Percentiles rank a stretch among this genome's conserved stretches.
Conservation (phyloP, 2,888 invertebrate species). For the Drosophila bunnanda region DNA sequence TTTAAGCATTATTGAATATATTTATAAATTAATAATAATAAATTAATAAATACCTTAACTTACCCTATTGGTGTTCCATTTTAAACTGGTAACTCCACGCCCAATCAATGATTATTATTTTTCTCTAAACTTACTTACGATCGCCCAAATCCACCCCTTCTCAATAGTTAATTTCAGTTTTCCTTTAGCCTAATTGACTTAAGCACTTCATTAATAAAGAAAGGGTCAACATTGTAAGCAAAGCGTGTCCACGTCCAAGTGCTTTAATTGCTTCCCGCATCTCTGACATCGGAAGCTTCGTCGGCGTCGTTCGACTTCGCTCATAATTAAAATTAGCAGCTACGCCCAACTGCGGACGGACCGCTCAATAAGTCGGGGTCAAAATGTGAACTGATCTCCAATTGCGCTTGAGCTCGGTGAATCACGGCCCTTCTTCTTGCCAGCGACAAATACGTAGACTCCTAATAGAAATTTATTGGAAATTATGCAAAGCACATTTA, state of each 20-base stretch:
- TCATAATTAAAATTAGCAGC: slow-evolving; percentile 75
- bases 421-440: slow-evolving; percentile 57
- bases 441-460: slow-evolving; percentile 19
- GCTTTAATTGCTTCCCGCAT: slow-evolving; percentile 77
- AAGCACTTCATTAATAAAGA: slow-evolving; percentile 46
- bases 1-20: no score
- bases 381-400: slow-evolving; percentile 73
- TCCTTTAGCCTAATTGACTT: slow-evolving; percentile 31
- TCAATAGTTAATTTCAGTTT: slow-evolving; percentile 4
- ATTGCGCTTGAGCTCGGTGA: slow-evolving; percentile 61
- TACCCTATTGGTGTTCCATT: no score
- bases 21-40: no score
- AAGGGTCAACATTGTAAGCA: slow-evolving; percentile 45
- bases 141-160: slow-evolving; percentile 1
- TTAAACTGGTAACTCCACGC: not conserved
- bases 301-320: slow-evolving; percentile 6
- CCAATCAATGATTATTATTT: not conserved
- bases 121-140: not conserved
- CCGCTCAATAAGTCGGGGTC: slow-evolving; percentile 72
- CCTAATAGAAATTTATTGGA: slow-evolving; percentile 46
- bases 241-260: slow-evolving; percentile 57
- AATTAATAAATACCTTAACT: no score
- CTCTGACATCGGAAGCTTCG: slow-evolving; percentile 77
- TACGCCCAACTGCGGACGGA: slow-evolving; percentile 59
- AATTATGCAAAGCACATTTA: slow-evolving; percentile 69